Base-by-base conservation (phyloP, 2,113 vertebrate genomes). In the Dasyprocta punctata region DNA sequence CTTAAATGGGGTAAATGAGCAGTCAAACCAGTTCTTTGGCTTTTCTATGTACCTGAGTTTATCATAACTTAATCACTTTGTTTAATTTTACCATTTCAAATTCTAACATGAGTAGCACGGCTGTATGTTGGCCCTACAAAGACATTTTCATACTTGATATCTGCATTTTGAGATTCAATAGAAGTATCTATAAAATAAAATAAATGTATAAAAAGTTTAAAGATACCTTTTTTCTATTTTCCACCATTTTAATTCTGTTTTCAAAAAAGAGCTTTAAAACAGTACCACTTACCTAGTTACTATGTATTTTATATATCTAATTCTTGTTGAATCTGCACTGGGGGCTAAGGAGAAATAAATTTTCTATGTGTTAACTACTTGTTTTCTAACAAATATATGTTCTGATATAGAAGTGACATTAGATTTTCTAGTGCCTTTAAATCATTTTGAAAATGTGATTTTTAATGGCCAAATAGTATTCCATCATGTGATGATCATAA, bases 1-100 rank as follows among this genome's bases (percentile, higher is more conserved):
- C 33, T 49, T 92, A 49, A 69, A 20, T 36, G 77, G 49, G 63
- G 28, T 49, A 89, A 78, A 87, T 54, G 90, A 92, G 80, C 36
- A 61, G 54, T 81, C 81, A 90, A 85, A 86, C 65, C 60, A 69
- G 58, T 58, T 96, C 38, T 95, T 88, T 94, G 89, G 38, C 81
- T 75, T 73, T 33, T 56, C 54, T 83, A 56, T 83, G 33, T 86
- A 58, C 33, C 28, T 71, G 65, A 81, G 26, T 33, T 93, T 71
- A 92, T 78, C 56, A 54, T 22, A 44, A 92, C 38, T 65, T 24
- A 58, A 86, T 69, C 73, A 63, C 49, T 49, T 88, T 78, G 86
- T 95, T 95, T 94, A 83, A 60, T 86, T 86, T 94, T 52, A 89
- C 38, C 17, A 30, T 63, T 94, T 81, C 17, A 69, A 58, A 77